Evolutionary conservation across 1,140 invertebrate genomes (phyloP).

Genomic region (Helicoverpa armigera): DNA sequence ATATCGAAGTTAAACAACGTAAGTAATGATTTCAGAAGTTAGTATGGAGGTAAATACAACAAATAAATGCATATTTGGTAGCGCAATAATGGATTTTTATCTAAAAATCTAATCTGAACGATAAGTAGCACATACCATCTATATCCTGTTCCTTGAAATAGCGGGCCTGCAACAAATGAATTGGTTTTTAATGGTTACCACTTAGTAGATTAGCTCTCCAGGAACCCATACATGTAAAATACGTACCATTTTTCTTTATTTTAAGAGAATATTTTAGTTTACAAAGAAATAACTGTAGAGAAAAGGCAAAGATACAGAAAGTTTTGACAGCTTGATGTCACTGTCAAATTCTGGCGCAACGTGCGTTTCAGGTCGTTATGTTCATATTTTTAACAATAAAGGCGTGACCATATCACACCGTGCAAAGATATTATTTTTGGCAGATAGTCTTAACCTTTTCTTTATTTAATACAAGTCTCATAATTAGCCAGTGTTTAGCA

Average conservation of each 20-base stretch:
- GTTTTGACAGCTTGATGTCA: constrained; percentile 20
- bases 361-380: background rate
- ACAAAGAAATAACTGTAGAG: background rate
- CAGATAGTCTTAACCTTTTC: no score
- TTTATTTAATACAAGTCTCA: no score
- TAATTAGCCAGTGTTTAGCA: no score
- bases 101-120: background rate
- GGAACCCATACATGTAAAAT: background rate
- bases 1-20: no score
- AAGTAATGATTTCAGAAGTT: no score
- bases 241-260: constrained; percentile 28
- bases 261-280: no score
- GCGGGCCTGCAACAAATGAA: constrained; percentile 88
- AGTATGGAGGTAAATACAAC: no score
- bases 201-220: background rate
- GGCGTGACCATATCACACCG: background rate
- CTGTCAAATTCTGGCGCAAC: background rate
- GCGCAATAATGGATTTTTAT: background rate
- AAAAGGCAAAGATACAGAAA: background rate
- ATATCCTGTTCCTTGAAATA: constrained; percentile 95
- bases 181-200: background rate
- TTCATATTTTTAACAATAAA: background rate
- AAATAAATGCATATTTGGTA: background rate
- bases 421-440: background rate
- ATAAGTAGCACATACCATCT: constrained; percentile 88